Evolutionary conservation across 2,888 invertebrate species (phyloP).

Genomic region (Dynastes hyllus): DNA sequence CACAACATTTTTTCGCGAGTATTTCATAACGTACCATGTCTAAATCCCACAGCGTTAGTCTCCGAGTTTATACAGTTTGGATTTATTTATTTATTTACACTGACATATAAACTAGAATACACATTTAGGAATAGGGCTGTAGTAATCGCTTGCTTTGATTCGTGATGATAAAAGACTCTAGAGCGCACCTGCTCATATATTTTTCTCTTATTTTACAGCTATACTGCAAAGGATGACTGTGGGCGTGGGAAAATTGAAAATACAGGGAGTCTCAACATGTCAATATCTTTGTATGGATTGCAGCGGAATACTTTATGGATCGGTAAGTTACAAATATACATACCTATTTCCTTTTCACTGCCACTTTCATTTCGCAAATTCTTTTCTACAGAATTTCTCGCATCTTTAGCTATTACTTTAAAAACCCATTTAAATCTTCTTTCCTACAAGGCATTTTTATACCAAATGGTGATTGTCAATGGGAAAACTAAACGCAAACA

Average conservation of each 20-base stretch:
- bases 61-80: background rate
- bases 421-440: too few relatives aligned
- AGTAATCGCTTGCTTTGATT: conserved; percentile 8
- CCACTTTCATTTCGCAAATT: background rate
- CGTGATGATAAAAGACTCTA: background rate
- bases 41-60: conserved; percentile 18
- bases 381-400: background rate
- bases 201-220: conserved; percentile 74
- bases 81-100: conserved; percentile 25
- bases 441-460: too few relatives aligned
- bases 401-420: too few relatives aligned
- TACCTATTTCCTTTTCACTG: background rate
- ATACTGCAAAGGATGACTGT: conserved; percentile 82
- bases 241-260: conserved; percentile 87
- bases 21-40: conserved; percentile 35
- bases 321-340: conserved; percentile 78
- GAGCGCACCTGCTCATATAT: conserved; percentile 13
- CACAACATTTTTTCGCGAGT: conserved; percentile 22
- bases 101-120: conserved; percentile 19
- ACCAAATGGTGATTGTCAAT: too few relatives aligned
- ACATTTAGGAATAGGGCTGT: background rate
- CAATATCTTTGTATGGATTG: conserved; percentile 92
- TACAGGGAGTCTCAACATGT: conserved; percentile 91
- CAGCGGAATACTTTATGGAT: conserved; percentile 90
- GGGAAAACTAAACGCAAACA: too few relatives aligned